Conservation (phyloP, 2,797 vertebrate species). For the Gymnodraco acuticeps region DNA sequence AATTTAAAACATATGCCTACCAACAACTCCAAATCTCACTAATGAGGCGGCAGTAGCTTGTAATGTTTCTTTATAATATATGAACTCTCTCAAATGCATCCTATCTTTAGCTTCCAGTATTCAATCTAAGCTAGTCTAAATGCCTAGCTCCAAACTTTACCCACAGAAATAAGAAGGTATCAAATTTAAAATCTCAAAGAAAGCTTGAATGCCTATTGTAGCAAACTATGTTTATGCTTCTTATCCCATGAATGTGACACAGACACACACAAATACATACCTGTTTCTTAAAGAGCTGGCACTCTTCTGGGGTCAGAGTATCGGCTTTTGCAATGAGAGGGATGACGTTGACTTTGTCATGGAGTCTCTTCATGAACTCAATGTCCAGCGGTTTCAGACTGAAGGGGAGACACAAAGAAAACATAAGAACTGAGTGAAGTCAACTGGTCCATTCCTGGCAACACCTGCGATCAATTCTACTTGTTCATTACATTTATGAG, state of each 20-base stretch:
- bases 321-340: conserved; percentile 89
- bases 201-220: not conserved
- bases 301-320: conserved; percentile 88
- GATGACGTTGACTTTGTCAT: conserved; percentile 90
- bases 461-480: not conserved
- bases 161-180: not conserved
- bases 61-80: too few relatives aligned
- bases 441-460: not conserved
- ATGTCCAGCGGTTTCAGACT: conserved; percentile 89
- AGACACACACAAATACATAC: conserved; percentile 56
- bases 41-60: too few relatives aligned
- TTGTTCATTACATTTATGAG: not conserved
- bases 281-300: conserved; percentile 90
- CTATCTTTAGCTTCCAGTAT: not conserved
- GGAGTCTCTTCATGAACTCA: conserved; percentile 89
- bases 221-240: not conserved
- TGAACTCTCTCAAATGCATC: too few relatives aligned
- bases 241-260: not conserved
- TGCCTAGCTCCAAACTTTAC: not conserved
- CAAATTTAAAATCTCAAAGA: not conserved
- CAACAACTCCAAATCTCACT: not conserved
- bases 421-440: not conserved
- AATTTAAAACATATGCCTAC: not conserved
- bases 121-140: not conserved
- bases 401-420: conserved; percentile 25